These are phyloP conservation scores for Leucoraja ocellata DNA, from an alignment of 2,797 vertebrate genomes.

Conservation along the genomic window DNA sequence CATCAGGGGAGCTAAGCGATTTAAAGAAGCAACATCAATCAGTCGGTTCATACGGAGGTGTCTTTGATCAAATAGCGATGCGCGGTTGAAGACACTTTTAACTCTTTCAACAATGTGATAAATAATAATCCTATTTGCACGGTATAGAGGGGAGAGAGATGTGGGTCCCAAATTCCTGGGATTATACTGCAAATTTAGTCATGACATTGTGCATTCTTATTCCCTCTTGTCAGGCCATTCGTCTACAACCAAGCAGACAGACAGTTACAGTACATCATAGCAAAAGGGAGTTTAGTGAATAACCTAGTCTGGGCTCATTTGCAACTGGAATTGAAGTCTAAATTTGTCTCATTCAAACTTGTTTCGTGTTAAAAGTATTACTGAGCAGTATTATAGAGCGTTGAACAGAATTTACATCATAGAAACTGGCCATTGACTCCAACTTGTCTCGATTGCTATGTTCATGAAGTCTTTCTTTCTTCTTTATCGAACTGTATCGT, in stretches of 20 bases:
- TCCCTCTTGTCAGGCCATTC: background rate
- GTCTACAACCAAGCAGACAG: background rate
- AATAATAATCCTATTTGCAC: conserved; percentile 36
- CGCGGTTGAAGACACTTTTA: conserved; percentile 1
- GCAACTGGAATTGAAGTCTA: background rate
- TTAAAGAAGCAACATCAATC: conserved; percentile 30
- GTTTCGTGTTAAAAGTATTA: background rate
- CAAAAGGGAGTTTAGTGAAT: too few relatives aligned
- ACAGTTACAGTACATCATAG: background rate
- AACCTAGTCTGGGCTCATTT: background rate
- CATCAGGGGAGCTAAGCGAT: background rate
- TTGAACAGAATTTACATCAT: background rate
- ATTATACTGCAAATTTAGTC: background rate
- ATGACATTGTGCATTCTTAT: background rate
- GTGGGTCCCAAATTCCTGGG: background rate
- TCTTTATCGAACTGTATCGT: too few relatives aligned
- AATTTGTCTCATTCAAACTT: background rate
- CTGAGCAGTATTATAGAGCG: background rate
- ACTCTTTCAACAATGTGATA: background rate
- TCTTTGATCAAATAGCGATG: conserved; percentile 26
- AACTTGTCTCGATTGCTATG: background rate
- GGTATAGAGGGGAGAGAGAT: background rate
- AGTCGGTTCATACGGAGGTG: background rate
- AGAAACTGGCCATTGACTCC: background rate
- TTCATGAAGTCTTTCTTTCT: background rate